Conservation (phyloP, 2,113 vertebrate genomes). For the Myrmecobius fasciatus region DNA sequence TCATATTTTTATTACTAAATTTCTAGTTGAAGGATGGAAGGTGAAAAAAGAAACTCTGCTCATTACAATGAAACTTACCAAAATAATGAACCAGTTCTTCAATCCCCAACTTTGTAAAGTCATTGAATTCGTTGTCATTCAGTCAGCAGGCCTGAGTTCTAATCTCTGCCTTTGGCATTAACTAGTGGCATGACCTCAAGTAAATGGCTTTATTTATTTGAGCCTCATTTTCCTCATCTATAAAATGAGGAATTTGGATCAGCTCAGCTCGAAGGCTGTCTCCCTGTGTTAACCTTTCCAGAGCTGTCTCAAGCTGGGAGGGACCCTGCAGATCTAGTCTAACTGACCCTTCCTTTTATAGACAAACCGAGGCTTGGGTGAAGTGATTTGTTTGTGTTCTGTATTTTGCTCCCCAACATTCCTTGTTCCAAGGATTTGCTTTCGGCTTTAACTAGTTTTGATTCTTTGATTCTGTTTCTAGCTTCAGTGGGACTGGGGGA, state of each 20-base stretch:
- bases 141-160: background rate
- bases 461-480: background rate
- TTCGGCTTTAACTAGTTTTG: background rate
- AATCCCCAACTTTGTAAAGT: background rate
- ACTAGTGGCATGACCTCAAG: background rate
- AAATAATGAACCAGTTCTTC: background rate
- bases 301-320: background rate
- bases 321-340: background rate
- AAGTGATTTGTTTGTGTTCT: background rate
- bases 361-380: background rate
- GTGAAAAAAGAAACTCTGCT: background rate
- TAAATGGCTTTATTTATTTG: background rate
- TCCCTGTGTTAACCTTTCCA: background rate
- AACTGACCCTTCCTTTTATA: background rate
- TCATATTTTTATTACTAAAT: background rate
- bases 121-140: background rate
- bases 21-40: background rate
- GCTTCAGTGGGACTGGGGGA: background rate
- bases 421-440: background rate
- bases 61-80: background rate
- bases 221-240: background rate
- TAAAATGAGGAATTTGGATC: background rate
- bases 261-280: background rate
- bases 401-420: background rate
- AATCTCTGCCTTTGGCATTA: background rate